Evolutionary conservation across 2,113 vertebrate species (phyloP).

Genomic region (Chinchilla lanigera): DNA sequence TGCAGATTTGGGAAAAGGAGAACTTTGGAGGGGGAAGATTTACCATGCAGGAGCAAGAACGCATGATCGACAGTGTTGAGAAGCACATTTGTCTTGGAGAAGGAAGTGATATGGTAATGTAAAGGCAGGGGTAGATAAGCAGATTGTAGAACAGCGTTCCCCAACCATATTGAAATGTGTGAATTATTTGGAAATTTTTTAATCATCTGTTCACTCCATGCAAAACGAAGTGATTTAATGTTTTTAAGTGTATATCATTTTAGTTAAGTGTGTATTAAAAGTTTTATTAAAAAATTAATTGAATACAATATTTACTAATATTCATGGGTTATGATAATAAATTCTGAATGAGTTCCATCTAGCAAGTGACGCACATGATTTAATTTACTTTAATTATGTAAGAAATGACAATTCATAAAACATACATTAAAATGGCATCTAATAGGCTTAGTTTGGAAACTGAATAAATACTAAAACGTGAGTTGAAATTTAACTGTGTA

Average conservation of each 20-base stretch:
- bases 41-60: neutral
- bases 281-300: conserved; percentile 75
- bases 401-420: conserved; percentile 69
- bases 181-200: conserved; percentile 34
- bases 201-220: conserved; percentile 65
- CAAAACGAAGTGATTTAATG: conserved; percentile 57
- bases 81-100: neutral
- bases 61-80: neutral
- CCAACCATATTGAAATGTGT: conserved; percentile 5
- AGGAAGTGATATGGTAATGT: neutral
- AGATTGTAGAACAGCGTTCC: neutral
- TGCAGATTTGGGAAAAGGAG: neutral
- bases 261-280: conserved; percentile 53
- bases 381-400: conserved; percentile 79
- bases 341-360: conserved; percentile 68
- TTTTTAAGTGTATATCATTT: conserved; percentile 66
- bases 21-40: neutral
- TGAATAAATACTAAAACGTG: conserved; percentile 59
- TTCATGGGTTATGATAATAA: conserved; percentile 64
- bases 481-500: conserved; percentile 36
- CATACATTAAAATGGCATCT: conserved; percentile 61
- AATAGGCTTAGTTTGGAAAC: conserved; percentile 48
- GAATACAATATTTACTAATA: conserved; percentile 72
- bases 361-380: conserved; percentile 58
- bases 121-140: neutral